These are phyloP conservation scores for Spea multiplicata DNA, from an alignment of 2,113 vertebrate genomes.

Conservation along the genomic window DNA sequence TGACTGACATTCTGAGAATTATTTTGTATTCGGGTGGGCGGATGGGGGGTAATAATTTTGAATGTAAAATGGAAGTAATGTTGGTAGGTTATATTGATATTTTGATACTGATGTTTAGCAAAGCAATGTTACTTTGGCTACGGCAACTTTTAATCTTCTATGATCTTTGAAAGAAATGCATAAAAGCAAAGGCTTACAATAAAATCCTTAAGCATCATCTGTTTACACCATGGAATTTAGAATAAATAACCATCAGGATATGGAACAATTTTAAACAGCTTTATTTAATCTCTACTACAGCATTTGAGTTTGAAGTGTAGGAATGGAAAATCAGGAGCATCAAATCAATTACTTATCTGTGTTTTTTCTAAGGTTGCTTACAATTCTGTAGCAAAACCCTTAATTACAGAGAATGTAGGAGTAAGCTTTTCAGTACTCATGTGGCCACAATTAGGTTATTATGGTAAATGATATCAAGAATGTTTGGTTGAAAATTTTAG, in stretches of 20 bases:
- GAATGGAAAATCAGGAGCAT: not conserved
- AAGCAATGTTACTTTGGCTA: constrained; percentile 57
- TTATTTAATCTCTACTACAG: constrained; percentile 8
- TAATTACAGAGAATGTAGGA: not conserved
- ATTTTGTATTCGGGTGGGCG: constrained; percentile 64
- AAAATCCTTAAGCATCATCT: constrained; percentile 5
- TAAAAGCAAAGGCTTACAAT: constrained; percentile 14
- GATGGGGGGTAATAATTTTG: constrained; percentile 62
- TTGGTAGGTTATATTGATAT: constrained; percentile 64
- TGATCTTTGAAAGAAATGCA: constrained; percentile 32
- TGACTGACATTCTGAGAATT: constrained; percentile 73
- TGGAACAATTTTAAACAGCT: constrained; percentile 15
- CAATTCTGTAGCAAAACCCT: not conserved
- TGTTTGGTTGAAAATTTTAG: constrained; percentile 4
- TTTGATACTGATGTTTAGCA: constrained; percentile 56
- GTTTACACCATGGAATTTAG: constrained; percentile 18
- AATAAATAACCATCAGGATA: constrained; percentile 14
- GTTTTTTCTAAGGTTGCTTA: not conserved
- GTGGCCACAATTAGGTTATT: not conserved
- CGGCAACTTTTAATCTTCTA: constrained; percentile 50
- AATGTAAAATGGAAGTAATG: constrained; percentile 71
- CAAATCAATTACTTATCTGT: constrained; percentile 1
- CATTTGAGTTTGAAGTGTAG: not conserved
- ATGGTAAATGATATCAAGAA: not conserved
- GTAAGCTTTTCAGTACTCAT: not conserved